Evolutionary conservation across 2,888 invertebrate genomes (phyloP).

Genomic region (Anthophora plumipes): DNA sequence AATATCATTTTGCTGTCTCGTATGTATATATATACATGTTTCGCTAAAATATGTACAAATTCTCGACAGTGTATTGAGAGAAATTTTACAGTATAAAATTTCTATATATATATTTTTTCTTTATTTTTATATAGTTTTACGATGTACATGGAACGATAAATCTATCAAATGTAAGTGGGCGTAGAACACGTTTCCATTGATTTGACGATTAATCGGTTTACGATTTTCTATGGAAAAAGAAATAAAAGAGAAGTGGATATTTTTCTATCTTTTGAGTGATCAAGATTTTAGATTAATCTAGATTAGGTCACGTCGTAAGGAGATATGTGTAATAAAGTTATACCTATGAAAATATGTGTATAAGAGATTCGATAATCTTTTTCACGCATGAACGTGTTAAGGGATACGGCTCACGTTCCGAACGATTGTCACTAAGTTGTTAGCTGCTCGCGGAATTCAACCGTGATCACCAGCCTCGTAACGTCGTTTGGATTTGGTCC

Average conservation of each 20-base stretch:
- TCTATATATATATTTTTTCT: too few species aligned
- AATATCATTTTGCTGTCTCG: slow-evolving; percentile 1
- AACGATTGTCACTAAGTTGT: too few species aligned
- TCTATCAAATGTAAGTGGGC: too few species aligned
- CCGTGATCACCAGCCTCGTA: too few species aligned
- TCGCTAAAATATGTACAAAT: background rate
- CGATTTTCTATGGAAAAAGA: background rate
- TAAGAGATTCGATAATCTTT: background rate
- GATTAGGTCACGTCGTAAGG: background rate
- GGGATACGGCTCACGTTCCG: too few species aligned
- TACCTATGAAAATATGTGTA: background rate
- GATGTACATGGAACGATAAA: background rate
- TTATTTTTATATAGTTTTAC: background rate
- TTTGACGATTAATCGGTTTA: background rate
- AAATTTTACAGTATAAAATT: background rate
- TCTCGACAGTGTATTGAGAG: background rate
- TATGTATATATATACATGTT: background rate
- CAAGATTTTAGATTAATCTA: background rate
- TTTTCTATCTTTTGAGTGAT: background rate
- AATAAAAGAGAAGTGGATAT: background rate
- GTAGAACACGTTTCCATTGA: background rate
- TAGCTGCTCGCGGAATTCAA: too few species aligned
- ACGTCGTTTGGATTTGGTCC: too few species aligned
- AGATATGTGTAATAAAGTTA: background rate
- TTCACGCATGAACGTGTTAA: background rate